Conservation (phyloP, 2,113 vertebrate species). For the Coturnix japonica region DNA sequence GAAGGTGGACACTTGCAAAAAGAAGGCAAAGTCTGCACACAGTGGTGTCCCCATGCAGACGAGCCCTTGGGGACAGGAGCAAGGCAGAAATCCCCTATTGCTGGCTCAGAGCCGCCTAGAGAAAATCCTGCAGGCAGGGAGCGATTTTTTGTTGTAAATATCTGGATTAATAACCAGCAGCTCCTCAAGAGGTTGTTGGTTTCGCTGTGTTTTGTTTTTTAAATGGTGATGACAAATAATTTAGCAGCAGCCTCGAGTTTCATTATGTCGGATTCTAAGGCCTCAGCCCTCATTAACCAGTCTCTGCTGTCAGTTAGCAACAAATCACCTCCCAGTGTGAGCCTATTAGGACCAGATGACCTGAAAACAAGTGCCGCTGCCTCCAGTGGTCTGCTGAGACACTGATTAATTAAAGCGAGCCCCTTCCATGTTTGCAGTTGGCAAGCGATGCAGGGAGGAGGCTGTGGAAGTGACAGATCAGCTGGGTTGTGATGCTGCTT, state of each 20-base stretch:
- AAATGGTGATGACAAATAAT: neutral
- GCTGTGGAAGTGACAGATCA: neutral
- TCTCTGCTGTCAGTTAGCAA: slow-evolving; percentile 82
- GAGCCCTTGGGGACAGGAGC: accelerated
- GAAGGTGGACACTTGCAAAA: neutral
- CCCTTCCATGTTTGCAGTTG: slow-evolving; percentile 44
- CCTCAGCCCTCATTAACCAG: slow-evolving; percentile 73
- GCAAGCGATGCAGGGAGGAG: neutral
- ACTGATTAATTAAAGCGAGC: slow-evolving; percentile 78
- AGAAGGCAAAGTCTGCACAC: neutral
- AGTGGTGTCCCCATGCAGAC: accelerated
- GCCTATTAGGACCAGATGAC: slow-evolving; percentile 84
- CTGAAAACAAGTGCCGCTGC: slow-evolving; percentile 80
- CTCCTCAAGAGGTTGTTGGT: neutral
- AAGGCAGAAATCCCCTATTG: accelerated
- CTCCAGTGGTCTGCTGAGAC: slow-evolving; percentile 75
- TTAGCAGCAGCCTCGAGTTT: neutral
- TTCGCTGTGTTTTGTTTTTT: neutral
- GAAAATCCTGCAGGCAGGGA: neutral
- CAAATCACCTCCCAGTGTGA: slow-evolving; percentile 87
- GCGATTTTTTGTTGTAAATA: neutral
- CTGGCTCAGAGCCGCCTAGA: neutral
- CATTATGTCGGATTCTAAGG: slow-evolving; percentile 39
- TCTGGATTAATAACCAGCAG: neutral
- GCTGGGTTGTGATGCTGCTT: neutral